Percentiles rank a stretch among this genome's conserved stretches.
phyloP scores from a whole-genome alignment of 37 sponge, comb jelly and placozoan species.

The Petrosia ficiformis region DNA sequence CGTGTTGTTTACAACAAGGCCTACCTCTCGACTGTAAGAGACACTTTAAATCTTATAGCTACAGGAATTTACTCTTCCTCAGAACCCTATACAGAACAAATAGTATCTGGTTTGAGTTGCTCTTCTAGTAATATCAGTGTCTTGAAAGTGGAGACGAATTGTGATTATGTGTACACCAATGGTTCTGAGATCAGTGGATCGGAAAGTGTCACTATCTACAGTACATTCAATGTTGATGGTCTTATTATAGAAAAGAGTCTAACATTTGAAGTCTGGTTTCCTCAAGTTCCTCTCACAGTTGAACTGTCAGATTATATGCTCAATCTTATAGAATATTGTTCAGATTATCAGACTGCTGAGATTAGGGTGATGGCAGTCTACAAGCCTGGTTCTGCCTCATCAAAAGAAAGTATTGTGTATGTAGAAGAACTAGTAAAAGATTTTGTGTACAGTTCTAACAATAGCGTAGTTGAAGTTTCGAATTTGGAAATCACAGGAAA shows the following conservation, averaged over 20 bases:
- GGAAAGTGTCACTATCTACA: slow-evolving; percentile 13
- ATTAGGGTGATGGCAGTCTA: slow-evolving; percentile 39
- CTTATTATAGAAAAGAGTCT: slow-evolving; percentile 21
- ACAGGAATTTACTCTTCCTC: slow-evolving; percentile 16
- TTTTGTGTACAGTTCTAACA: not conserved
- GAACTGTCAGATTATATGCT: slow-evolving; percentile 23
- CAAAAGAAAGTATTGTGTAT: not conserved
- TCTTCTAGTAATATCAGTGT: slow-evolving; percentile 16
- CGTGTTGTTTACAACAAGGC: slow-evolving; percentile 49
- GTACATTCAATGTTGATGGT: not conserved
- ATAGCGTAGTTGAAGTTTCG: slow-evolving; percentile 2
- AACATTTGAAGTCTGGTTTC: slow-evolving; percentile 54
- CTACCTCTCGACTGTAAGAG: slow-evolving; percentile 12
- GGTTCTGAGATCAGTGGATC: slow-evolving; percentile 36
- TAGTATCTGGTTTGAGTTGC: slow-evolving; percentile 23
- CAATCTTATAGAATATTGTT: slow-evolving; percentile 16
- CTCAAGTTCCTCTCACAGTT: slow-evolving; percentile 32
- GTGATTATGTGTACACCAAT: slow-evolving; percentile 29
- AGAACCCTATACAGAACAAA: not conserved
- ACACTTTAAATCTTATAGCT: slow-evolving; percentile 12
- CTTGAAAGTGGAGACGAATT: slow-evolving; percentile 15
- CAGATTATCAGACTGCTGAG: slow-evolving; percentile 38
- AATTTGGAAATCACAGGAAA: slow-evolving; percentile 16
- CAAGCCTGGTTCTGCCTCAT: slow-evolving; percentile 2
- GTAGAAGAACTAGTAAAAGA: slow-evolving; percentile 38